Evolutionary conservation across 2,113 vertebrate species (phyloP).

Genomic region (Lamprologus lemairii): DNA sequence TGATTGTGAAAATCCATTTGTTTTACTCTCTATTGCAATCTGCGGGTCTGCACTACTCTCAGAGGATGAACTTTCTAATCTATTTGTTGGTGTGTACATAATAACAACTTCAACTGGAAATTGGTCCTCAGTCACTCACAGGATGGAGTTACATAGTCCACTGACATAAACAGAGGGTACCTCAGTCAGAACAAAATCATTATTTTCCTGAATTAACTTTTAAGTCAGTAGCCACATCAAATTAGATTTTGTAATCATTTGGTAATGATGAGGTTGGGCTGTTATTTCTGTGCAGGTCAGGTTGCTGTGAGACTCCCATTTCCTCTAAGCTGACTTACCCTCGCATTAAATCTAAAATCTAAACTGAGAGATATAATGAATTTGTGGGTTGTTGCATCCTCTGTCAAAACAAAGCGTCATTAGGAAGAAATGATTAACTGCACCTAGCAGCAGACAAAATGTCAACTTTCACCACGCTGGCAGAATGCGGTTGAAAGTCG

Average conservation of each 20-base stretch:
- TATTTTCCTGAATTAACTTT: neutral
- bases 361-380: neutral
- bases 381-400: neutral
- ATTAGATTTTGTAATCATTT: neutral
- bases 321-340: neutral
- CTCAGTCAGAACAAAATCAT: neutral
- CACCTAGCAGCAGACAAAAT: neutral
- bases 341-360: neutral
- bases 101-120: constrained; percentile 5
- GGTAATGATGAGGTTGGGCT: neutral
- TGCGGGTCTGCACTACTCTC: neutral
- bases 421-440: neutral
- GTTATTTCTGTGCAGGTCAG: neutral
- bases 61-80: neutral
- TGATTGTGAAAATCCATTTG: neutral
- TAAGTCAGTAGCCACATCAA: neutral
- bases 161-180: neutral
- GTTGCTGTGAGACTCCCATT: neutral
- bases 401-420: neutral
- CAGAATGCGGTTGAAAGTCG: neutral
- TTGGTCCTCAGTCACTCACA: constrained; percentile 2
- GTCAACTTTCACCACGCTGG: neutral
- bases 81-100: neutral
- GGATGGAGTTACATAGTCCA: neutral
- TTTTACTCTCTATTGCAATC: neutral